Conservation (phyloP, 2,888 invertebrate species). For the Patella ulyssiponensis region DNA sequence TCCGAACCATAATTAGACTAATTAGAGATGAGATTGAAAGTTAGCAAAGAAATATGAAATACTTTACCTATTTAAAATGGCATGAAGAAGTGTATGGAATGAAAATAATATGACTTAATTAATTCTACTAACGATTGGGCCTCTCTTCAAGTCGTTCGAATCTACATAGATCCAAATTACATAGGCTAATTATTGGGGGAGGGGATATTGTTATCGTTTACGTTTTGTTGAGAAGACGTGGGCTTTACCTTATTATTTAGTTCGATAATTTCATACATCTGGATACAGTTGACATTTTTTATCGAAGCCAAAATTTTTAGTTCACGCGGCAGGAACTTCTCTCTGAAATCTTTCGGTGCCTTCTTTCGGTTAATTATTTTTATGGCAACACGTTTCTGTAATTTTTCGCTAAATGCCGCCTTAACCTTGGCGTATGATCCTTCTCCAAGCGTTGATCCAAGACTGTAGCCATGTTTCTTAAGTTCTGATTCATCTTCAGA, state of each 20-base stretch:
- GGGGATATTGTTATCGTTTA: too few species aligned
- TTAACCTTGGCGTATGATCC: slow-evolving; percentile 78
- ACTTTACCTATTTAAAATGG: too few species aligned
- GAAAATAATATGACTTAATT: too few species aligned
- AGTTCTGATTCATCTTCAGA: slow-evolving; percentile 67
- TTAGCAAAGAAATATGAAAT: too few species aligned
- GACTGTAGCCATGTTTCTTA: slow-evolving; percentile 73
- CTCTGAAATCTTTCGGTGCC: slow-evolving; percentile 84
- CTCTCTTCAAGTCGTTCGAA: too few species aligned
- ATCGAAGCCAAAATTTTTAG: slow-evolving; percentile 82
- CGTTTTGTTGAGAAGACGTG: too few species aligned
- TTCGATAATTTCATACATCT: slow-evolving; percentile 85
- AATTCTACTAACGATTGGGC: too few species aligned
- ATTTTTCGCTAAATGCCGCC: slow-evolving; percentile 76
- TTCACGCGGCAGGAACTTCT: slow-evolving; percentile 87
- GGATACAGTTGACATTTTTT: slow-evolving; percentile 85
- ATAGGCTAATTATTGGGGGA: too few species aligned
- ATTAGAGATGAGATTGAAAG: too few species aligned
- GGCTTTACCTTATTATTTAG: slow-evolving; percentile 72
- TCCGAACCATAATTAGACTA: too few species aligned
- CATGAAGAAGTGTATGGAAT: too few species aligned
- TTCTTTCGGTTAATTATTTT: slow-evolving; percentile 83
- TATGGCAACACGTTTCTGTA: slow-evolving; percentile 57
- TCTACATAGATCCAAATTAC: too few species aligned
- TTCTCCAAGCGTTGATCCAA: slow-evolving; percentile 72